Base-by-base conservation (phyloP, 2,888 invertebrate genomes). In the Lochmaea crataegi region DNA sequence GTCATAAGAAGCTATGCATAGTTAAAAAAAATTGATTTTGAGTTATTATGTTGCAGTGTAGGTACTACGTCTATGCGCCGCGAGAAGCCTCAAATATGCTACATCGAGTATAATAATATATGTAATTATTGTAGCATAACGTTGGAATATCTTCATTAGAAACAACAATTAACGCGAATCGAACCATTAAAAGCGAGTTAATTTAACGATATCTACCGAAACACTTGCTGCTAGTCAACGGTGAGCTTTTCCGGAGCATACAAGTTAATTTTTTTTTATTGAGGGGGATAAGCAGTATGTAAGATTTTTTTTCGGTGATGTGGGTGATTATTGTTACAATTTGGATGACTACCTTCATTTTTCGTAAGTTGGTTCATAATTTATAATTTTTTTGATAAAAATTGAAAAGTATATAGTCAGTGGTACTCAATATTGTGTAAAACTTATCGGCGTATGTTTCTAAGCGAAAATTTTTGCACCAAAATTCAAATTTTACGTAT, bases 51-150 rank as follows among this genome's bases (percentile, higher is more conserved):
- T 18, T 53, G 16, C 16, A 18, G 7, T 16, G 16, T 51, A 2
- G n/a, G 58, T 58, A 7, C 10, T 58, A 7, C 10, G n/a, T 32
- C 61, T 16, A 10, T 63, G 61, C 61, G 42, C 10, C 61, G 61
- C 38, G 22, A 70, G 68, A 71, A 71, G 72, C 75, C 75, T 65
- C 75, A 77, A 75, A 78, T 75, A 72, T 77, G 77, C 72, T 76
- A 73, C 16, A 63, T 10, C 41, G 26, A n/a, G 53, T 53, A 53
- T 68, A 74, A 75, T 77, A 65, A 64, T 75, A 68, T 63, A 42
- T 64, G 66, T 67, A 71, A 72, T 76, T 78, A 77, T 71, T 73
- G 69, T 77, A 76, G 74, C 74, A 79, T 74, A 77, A 73, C 73
- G 68, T 57, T 75, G 64, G 71, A 73, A 73, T 57, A 68, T 73